Conservation (phyloP, 2,888 invertebrate species). For the Melieria crassipennis region DNA sequence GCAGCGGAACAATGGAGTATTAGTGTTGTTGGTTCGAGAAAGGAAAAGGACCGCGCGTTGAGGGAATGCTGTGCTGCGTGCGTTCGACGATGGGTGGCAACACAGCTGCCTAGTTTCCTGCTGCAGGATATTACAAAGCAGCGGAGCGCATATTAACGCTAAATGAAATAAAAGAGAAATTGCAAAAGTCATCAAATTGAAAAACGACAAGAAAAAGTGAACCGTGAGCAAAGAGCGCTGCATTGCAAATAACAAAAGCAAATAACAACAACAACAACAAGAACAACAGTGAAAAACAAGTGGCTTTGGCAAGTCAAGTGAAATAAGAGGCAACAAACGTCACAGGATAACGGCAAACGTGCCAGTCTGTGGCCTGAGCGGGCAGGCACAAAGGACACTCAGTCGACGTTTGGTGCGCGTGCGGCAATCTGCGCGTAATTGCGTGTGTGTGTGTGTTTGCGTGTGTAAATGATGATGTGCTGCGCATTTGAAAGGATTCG, state of each 20-base stretch:
- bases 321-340: slow-evolving; percentile 1
- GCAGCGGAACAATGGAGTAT: neutral
- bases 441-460: neutral
- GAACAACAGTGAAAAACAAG: neutral
- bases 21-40: neutral
- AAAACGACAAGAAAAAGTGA: too few relatives aligned
- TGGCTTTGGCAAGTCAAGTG: neutral
- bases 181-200: too few relatives aligned
- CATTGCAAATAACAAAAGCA: neutral
- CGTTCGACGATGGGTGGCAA: neutral
- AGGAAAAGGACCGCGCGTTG: neutral
- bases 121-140: slow-evolving; percentile 28
- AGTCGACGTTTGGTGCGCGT: neutral
- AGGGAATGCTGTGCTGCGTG: neutral
- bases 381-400: too few relatives aligned
- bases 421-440: neutral
- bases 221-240: too few relatives aligned
- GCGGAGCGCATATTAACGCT: too few relatives aligned
- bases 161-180: too few relatives aligned
- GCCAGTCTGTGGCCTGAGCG: too few relatives aligned
- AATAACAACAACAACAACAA: neutral
- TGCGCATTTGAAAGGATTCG: neutral
- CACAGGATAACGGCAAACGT: neutral
- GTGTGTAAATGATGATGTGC: neutral
- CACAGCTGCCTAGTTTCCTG: slow-evolving; percentile 13